phyloP scores from a whole-genome alignment of 2,797 vertebrate species.

The Neosilurus mollespiculum region DNA sequence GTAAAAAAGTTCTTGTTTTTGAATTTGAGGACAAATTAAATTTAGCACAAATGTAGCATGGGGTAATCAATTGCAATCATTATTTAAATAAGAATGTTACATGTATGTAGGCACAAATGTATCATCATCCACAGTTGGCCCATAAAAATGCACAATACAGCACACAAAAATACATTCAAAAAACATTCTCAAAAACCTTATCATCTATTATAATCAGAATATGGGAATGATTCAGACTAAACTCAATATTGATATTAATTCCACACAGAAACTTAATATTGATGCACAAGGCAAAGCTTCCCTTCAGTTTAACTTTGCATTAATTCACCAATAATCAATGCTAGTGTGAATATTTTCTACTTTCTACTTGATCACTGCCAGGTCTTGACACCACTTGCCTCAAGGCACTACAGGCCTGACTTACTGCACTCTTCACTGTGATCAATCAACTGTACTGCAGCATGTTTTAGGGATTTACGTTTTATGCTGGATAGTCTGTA shows the following conservation, averaged over 20 bases:
- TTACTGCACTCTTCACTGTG: slow-evolving; percentile 61
- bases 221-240: neutral
- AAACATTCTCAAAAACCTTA: slow-evolving; percentile 51
- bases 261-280: neutral
- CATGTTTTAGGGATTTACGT: slow-evolving; percentile 33
- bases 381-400: slow-evolving; percentile 56
- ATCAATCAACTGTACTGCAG: slow-evolving; percentile 54
- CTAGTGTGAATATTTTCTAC: slow-evolving; percentile 49
- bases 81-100: neutral
- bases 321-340: slow-evolving; percentile 40
- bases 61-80: slow-evolving; percentile 24
- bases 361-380: slow-evolving; percentile 67
- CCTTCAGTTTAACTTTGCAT: neutral
- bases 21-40: slow-evolving; percentile 24
- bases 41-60: slow-evolving; percentile 61
- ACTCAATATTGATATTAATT: neutral
- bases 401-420: slow-evolving; percentile 55
- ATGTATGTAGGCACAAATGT: slow-evolving; percentile 38
- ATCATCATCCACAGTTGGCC: slow-evolving; percentile 31
- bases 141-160: slow-evolving; percentile 21
- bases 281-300: slow-evolving; percentile 1
- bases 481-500: neutral
- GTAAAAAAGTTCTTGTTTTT: neutral
- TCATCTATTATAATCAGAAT: slow-evolving; percentile 44
- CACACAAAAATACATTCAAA: neutral